These are phyloP conservation scores for Boloria selene DNA, from an alignment of 2,888 invertebrate genomes.

Conservation along the genomic window DNA sequence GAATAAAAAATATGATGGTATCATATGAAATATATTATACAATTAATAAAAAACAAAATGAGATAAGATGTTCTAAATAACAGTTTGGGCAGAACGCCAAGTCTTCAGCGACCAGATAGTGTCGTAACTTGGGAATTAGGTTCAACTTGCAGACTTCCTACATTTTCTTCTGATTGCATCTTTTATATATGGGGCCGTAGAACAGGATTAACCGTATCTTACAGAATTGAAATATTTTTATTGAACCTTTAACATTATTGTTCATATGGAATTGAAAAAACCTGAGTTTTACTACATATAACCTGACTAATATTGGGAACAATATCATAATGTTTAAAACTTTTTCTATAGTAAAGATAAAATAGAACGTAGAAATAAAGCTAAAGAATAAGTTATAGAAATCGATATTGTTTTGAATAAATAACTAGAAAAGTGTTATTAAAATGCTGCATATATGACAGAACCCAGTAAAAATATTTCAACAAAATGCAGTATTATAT, in stretches of 20 bases:
- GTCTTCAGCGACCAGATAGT: constrained; percentile 37
- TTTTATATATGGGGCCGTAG: constrained; percentile 32
- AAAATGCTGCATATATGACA: too few species aligned
- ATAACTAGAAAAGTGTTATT: too few species aligned
- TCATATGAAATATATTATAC: constrained; percentile 12
- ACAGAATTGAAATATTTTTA: constrained; percentile 17
- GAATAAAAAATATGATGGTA: neutral
- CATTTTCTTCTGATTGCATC: constrained; percentile 46
- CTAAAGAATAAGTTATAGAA: too few species aligned
- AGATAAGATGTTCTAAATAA: constrained; percentile 36
- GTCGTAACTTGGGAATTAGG: constrained; percentile 42
- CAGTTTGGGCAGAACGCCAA: constrained; percentile 43
- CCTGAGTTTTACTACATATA: too few species aligned
- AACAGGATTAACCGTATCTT: constrained; percentile 21
- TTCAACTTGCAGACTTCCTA: constrained; percentile 43
- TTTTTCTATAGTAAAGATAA: too few species aligned
- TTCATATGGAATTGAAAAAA: neutral
- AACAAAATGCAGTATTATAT: too few species aligned
- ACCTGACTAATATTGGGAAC: too few species aligned
- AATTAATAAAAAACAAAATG: constrained; percentile 40
- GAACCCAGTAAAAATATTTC: too few species aligned
- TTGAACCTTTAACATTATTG: constrained; percentile 8
- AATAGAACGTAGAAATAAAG: too few species aligned
- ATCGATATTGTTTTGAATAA: too few species aligned
- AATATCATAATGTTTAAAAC: too few species aligned